phyloP scores from a whole-genome alignment of 1,140 invertebrate genomes.

The Bombus affinis region DNA sequence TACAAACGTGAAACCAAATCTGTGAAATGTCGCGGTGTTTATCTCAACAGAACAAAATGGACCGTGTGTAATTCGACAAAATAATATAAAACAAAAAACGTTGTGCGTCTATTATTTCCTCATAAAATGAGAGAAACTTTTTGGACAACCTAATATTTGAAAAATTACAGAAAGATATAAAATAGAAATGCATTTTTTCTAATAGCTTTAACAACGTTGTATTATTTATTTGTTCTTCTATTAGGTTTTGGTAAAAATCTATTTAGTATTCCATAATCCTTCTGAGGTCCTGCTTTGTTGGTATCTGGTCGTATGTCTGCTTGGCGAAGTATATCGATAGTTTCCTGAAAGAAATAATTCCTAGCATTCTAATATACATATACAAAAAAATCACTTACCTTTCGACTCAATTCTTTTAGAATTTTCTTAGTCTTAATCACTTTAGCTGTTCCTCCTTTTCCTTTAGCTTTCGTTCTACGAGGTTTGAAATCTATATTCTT shows the following conservation, averaged over 20 bases:
- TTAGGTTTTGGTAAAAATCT: constrained; percentile 84
- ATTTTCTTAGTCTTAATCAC: constrained; percentile 91
- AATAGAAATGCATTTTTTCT: no score
- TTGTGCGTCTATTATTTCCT: no score
- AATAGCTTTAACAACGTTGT: no score
- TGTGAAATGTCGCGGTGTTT: no score
- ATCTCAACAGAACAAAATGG: no score
- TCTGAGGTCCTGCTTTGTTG: constrained; percentile 74
- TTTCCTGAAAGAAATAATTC: constrained; percentile 82
- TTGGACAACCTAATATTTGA: no score
- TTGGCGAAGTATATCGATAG: constrained; percentile 82
- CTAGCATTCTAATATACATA: constrained; percentile 8
- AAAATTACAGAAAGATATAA: not conserved
- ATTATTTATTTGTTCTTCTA: not conserved
- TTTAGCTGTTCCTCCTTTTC: constrained; percentile 89
- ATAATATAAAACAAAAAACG: no score
- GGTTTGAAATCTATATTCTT: constrained; percentile 90
- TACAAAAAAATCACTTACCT: constrained; percentile 81
- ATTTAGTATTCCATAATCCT: constrained; percentile 85
- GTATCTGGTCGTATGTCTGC: constrained; percentile 71
- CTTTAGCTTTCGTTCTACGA: constrained; percentile 88
- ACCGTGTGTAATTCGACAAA: no score
- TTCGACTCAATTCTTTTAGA: constrained; percentile 87
- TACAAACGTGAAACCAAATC: no score
- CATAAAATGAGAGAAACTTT: no score